Base-by-base conservation (phyloP, 2,888 invertebrate species). In the Plagodis pulveraria region DNA sequence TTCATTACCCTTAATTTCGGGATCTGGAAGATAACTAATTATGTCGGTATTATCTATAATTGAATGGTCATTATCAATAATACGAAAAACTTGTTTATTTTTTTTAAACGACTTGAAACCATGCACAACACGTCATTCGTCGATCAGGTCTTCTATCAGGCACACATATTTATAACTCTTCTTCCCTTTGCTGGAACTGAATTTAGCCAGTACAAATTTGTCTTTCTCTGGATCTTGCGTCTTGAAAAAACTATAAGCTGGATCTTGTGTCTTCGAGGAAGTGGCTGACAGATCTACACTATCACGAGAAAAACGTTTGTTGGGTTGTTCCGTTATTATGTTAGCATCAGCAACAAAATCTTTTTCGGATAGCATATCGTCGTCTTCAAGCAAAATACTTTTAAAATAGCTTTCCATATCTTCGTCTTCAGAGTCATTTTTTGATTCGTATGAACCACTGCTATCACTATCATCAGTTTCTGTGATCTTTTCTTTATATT, bases 61-160 rank as follows among this genome's bases (percentile, higher is more conserved):
- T 50, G 50, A 50, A 41, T 50, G 50, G 41, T 50, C 50, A 50
- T 50, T 50, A 41, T 50, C 50, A 50, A 50, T 50, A 50, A 50
- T 50, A 50, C 50, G 50, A 41, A 50, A 50, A 40, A 50, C 32
- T 7, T 50, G 11, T 50, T 36, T 36, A 36, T 36, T 36, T 36
- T 36, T 36, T 36, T 36, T 36, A 36, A 36, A 36, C 36, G 36
- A 36, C 36, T 36, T 36, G 36, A 36, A 36, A 36, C 50, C 50
- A 32, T 41, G 50, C 41, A 50, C 50, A 38, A 50, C 50, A 32
- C 41, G 11, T 50, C 12, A 41, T 44, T 44, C 32, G 22, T 44
- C 32, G 44, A 44, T 44, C 44, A 44, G 22, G 41, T 40, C 50
- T 50, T 50, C 50, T 40, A 50, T 40, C 41, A 50, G 33, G 41